phyloP scores from a whole-genome alignment of 2,888 invertebrate species.

The Achlya flavicornis region DNA sequence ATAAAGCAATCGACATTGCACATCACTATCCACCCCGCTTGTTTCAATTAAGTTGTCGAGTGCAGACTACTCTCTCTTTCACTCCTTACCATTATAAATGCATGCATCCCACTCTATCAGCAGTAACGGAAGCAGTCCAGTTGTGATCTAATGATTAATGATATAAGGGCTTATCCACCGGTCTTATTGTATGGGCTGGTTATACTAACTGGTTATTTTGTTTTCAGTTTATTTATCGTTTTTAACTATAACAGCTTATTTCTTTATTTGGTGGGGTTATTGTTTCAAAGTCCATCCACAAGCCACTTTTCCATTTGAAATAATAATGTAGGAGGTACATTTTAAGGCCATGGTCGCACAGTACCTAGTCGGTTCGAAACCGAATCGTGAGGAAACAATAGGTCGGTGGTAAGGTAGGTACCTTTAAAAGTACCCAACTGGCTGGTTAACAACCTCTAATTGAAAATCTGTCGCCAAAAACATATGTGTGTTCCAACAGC shows the following conservation, averaged over 20 bases:
- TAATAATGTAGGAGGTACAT: neutral
- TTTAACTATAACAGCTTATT: neutral
- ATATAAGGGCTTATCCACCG: slow-evolving; percentile 53
- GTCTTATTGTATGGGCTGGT: slow-evolving; percentile 10
- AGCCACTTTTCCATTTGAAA: too few relatives aligned
- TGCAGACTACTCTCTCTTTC: slow-evolving; percentile 43
- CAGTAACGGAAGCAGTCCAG: slow-evolving; percentile 70
- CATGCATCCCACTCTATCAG: slow-evolving; percentile 43
- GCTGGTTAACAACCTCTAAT: too few relatives aligned
- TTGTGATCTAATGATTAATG: slow-evolving; percentile 73
- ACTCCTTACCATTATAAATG: slow-evolving; percentile 20
- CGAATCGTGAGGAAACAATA: too few relatives aligned
- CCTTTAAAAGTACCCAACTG: too few relatives aligned
- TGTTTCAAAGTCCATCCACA: too few relatives aligned
- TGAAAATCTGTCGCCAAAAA: too few relatives aligned
- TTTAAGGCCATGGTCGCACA: neutral
- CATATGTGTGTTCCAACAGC: too few relatives aligned
- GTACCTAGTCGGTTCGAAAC: too few relatives aligned
- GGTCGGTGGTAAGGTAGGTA: too few relatives aligned
- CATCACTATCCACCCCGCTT: slow-evolving; percentile 51
- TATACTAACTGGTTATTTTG: slow-evolving; percentile 7
- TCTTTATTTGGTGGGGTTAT: neutral
- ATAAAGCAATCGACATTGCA: slow-evolving; percentile 33
- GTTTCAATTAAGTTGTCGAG: slow-evolving; percentile 79
- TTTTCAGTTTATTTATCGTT: neutral